Evolutionary conservation across 2,797 vertebrate genomes (phyloP).

Genomic region (Pipistrellus pygmaeus): DNA sequence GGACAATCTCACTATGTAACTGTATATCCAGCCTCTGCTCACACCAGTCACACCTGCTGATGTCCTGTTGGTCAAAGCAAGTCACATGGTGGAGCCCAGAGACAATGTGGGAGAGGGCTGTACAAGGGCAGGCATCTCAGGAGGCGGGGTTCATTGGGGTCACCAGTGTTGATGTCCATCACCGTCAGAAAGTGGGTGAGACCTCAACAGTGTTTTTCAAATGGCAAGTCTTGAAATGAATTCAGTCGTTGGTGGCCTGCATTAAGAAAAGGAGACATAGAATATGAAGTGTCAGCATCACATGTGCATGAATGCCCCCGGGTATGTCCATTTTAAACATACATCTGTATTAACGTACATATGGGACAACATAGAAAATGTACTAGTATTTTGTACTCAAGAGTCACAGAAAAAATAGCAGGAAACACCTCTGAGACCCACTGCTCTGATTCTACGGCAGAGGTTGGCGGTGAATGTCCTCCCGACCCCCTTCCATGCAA

Average conservation of each 20-base stretch:
- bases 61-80: neutral
- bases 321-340: neutral
- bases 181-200: neutral
- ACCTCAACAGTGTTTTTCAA: neutral
- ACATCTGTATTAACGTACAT: neutral
- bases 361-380: neutral
- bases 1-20: neutral
- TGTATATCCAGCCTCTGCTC: neutral
- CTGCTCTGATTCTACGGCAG: conserved; percentile 56
- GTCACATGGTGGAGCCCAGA: neutral
- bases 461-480: conserved; percentile 58
- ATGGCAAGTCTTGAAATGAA: neutral
- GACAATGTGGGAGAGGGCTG: neutral
- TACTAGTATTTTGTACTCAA: neutral
- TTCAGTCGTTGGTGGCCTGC: neutral
- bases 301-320: too few relatives aligned
- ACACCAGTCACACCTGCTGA: neutral
- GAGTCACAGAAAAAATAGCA: neutral
- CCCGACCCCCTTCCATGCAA: conserved; percentile 68
- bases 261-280: neutral
- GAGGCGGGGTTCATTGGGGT: neutral
- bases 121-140: neutral
- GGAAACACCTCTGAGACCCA: neutral
- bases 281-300: neutral
- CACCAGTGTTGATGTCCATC: too few relatives aligned